Evolutionary conservation across 2,888 invertebrate species (phyloP), one percentile per base, ranked within the genome.

Genomic region (Drosophila histrio): DNA sequence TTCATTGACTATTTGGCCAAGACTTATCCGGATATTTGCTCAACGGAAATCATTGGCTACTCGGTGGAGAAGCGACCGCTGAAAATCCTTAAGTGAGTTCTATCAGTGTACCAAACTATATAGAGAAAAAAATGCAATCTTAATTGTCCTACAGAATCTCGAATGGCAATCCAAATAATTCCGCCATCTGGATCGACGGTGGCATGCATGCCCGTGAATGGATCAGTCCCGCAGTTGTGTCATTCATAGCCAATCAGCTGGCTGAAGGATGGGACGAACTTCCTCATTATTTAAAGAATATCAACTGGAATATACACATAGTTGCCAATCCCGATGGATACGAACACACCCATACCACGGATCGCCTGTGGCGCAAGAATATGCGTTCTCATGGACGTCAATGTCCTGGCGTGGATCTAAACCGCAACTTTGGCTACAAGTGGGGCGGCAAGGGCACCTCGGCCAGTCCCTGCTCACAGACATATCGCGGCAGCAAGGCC

Each of bases 161-260:
- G 3, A 95, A 95, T 82, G 95, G 95, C 4, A 92, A 93, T 26
- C 79, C 91, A 0, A 91, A 91, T 5, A 95, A 94, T 68, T 92
- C 93, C 0, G 95, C 94, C 0, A 93, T 96, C 9, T 96, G 96
- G 96, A 91, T 96, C 38, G 96, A 96, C 84, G 95, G 94, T 0
- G 95, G 96, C 17, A 97, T 97, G 76, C 97, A 97, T 84, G 96
- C 97, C 0, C 93, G 98, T 19, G 98, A 98, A 92, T 98, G 97
- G 97, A 96, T 97, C 82, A 95, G 95, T 39, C 95, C 96, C 0
- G 96, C 97, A 0, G 94, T 95, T 0, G 96, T 96, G 2, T 95
- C 96, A 0, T 97, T 94, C 90, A 92, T 96, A 34, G 94, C 96
- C 15, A 94, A 96, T 87, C 93, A 94, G 63, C 91, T 97, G 47